phyloP scores from a whole-genome alignment of 1,140 invertebrate species.

The Halictus rubicundus region DNA sequence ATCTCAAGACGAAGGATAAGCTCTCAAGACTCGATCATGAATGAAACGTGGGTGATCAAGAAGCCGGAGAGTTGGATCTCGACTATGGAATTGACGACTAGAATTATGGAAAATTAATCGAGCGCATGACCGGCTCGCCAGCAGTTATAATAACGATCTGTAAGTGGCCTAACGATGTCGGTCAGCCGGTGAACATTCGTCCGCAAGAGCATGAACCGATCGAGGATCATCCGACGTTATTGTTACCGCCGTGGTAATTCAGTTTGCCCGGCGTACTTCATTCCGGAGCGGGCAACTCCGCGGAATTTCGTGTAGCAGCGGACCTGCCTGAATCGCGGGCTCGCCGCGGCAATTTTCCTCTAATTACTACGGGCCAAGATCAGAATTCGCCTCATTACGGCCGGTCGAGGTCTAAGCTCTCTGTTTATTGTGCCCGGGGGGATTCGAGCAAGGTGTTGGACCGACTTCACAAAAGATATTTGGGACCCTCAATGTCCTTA shows the following conservation, averaged over 20 bases:
- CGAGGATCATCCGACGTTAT: constrained; percentile 65
- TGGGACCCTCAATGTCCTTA: background rate
- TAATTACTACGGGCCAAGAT: constrained; percentile 61
- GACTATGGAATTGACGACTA: no score
- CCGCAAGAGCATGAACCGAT: constrained; percentile 61
- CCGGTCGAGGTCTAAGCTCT: background rate
- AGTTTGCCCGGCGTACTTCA: constrained; percentile 67
- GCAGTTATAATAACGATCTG: constrained; percentile 71
- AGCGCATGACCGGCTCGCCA: constrained; percentile 51
- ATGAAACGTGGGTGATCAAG: no score
- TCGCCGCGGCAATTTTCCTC: constrained; percentile 54
- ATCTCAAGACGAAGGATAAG: background rate
- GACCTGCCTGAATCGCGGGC: background rate
- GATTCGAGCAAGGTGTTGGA: background rate
- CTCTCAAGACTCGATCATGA: no score
- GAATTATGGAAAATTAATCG: constrained; percentile 80
- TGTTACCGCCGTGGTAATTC: constrained; percentile 73
- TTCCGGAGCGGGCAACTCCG: constrained; percentile 29
- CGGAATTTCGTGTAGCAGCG: background rate
- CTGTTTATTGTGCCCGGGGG: background rate
- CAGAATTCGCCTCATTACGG: constrained; percentile 51
- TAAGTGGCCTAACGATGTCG: constrained; percentile 38
- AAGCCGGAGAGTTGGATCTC: no score
- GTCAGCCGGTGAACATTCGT: constrained; percentile 45
- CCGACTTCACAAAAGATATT: background rate